phyloP scores from a whole-genome alignment of 64 coral and sea anemone genomes.

The Montipora sp. region DNA sequence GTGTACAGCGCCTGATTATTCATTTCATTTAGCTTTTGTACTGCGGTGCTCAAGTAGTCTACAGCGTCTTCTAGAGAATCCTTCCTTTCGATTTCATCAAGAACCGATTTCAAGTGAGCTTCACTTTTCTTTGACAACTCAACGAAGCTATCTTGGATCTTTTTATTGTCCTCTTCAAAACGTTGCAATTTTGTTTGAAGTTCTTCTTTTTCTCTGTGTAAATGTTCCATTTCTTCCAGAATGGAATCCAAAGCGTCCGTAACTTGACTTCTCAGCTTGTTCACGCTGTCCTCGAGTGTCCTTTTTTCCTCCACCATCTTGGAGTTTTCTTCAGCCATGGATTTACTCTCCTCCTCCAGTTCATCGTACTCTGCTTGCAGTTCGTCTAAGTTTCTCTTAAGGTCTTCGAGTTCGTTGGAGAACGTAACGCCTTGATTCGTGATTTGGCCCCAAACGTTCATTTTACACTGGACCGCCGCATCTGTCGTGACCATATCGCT shows the following conservation, averaged over 20 bases:
- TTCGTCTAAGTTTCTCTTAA: constrained; percentile 53
- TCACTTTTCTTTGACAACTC: constrained; percentile 74
- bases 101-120: constrained; percentile 66
- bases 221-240: constrained; percentile 95
- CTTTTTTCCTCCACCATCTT: constrained; percentile 91
- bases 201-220: constrained; percentile 76
- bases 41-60: constrained; percentile 72
- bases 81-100: constrained; percentile 91
- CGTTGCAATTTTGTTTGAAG: constrained; percentile 55
- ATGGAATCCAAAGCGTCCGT: constrained; percentile 93
- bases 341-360: constrained; percentile 75
- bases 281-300: constrained; percentile 79
- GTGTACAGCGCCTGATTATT: constrained; percentile 43
- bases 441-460: constrained; percentile 31
- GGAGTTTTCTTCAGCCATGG: constrained; percentile 85
- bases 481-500: constrained; percentile 19
- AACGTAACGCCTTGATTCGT: constrained; percentile 38
- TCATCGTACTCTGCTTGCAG: constrained; percentile 76
- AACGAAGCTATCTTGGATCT: constrained; percentile 48
- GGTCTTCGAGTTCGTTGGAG: constrained; percentile 53
- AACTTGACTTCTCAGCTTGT: constrained; percentile 86
- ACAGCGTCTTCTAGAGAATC: constrained; percentile 65
- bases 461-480: constrained; percentile 65
- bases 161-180: constrained; percentile 43
- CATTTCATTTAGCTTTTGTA: constrained; percentile 74